These are phyloP conservation scores for Xestia rhomboidea DNA, from an alignment of 2,888 invertebrate genomes.

Conservation along the genomic window DNA sequence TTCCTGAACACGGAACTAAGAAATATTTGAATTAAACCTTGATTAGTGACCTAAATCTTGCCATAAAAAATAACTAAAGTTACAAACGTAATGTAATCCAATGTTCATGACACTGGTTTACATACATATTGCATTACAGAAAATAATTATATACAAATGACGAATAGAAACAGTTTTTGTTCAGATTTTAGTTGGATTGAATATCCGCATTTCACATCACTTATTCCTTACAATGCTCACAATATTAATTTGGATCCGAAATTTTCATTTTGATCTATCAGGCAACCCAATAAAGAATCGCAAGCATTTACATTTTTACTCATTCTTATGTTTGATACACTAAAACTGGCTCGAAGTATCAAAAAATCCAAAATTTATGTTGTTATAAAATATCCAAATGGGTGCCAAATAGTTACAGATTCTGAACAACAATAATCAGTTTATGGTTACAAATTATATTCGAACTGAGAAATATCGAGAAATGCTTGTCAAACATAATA, in stretches of 20 bases:
- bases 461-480: conserved; percentile 19
- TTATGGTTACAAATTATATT: conserved; percentile 37
- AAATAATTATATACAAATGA: conserved; percentile 53
- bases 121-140: conserved; percentile 51
- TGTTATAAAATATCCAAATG: conserved; percentile 25
- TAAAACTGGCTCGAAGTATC: conserved; percentile 55
- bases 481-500: conserved; percentile 38
- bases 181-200: conserved; percentile 43
- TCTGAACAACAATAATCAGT: conserved; percentile 10
- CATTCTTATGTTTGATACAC: conserved; percentile 49
- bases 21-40: conserved; percentile 58
- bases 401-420: conserved; percentile 28
- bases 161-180: conserved; percentile 53
- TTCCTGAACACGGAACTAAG: conserved; percentile 35
- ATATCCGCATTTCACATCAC: conserved; percentile 41
- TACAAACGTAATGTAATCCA: conserved; percentile 56
- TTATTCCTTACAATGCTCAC: conserved; percentile 40
- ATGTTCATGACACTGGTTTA: conserved; percentile 54
- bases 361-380: conserved; percentile 22
- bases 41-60: conserved; percentile 57
- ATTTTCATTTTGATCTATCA: conserved; percentile 48
- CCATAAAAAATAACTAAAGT: conserved; percentile 62
- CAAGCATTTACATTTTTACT: conserved; percentile 37
- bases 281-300: conserved; percentile 32
- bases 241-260: conserved; percentile 33